Evolutionary conservation across 1,140 invertebrate genomes (phyloP), one percentile per base, ranked within the genome.

Genomic region (Brachionus manjavacas): DNA sequence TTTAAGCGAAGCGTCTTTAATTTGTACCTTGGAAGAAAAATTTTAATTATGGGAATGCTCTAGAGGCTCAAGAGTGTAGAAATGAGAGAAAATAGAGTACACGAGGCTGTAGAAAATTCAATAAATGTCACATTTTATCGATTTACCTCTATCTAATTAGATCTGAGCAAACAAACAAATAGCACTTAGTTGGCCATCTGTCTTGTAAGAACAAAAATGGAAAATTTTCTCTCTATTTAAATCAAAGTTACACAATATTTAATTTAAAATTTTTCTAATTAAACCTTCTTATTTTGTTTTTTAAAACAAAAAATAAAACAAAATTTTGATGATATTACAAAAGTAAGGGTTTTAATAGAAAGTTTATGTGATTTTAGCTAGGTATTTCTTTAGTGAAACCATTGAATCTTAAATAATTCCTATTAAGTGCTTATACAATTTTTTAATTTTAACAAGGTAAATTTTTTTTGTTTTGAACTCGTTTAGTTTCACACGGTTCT

Each of bases 101-200:
- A n/a, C n/a, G n/a, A n/a, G n/a, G n/a, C n/a, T n/a, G n/a, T n/a
- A n/a, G n/a, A n/a, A n/a, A n/a, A n/a, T n/a, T n/a, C n/a, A 72
- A 72, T 43, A 72, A 72, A 72, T 72, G 68, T 72, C n/a, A 72
- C 31, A 31, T 68, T 68, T 68, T 72, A 72, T 72, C 68, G 68
- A 72, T 72, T 72, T 72, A 72, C 68, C 68, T 72, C 68, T 72
- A 72, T 72, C 35, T 41, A 41, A 68, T 39, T 68, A 31, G 52
- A 31, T 11, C 4, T 31, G 28, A 11, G 31, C 31, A 39, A 68
- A 68, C 31, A 68, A 68, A 31, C 20, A 68, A 68, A 68, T 35
- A 39, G 28, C 66, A 31, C 66, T 31, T 68, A 68, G 28, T 3
- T 39, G 12, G 28, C 66, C 66, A 31, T 68, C 66, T 68, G 25